Percentiles rank a stretch among this genome's conserved stretches.
Conservation (phyloP, 2,888 invertebrate species). For the Gymnoscelis rufifasciata region DNA sequence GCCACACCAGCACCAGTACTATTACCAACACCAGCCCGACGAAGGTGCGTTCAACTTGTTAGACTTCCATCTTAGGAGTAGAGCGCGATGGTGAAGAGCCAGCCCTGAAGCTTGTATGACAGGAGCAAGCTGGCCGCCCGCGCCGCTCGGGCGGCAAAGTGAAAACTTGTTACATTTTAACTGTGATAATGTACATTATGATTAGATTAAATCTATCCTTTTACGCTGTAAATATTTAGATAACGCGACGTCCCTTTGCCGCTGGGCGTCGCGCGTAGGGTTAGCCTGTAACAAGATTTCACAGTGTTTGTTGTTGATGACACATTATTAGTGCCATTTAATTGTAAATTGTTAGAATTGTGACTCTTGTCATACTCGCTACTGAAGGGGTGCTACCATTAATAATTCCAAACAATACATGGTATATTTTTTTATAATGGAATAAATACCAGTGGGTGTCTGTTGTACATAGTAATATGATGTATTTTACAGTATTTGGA, state of each 20-base stretch:
- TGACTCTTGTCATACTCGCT: slow-evolving; percentile 81
- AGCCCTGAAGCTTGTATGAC: slow-evolving; percentile 80
- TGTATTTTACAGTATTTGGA: slow-evolving; percentile 77
- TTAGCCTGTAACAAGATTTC: slow-evolving; percentile 80
- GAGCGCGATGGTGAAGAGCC: slow-evolving; percentile 80
- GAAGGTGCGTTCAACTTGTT: slow-evolving; percentile 81
- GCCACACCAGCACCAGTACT: slow-evolving; percentile 74
- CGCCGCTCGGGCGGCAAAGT: slow-evolving; percentile 63
- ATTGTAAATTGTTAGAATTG: slow-evolving; percentile 76
- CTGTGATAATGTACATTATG: slow-evolving; percentile 76
- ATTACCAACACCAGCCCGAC: slow-evolving; percentile 78
- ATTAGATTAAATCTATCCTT: slow-evolving; percentile 74
- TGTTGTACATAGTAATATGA: slow-evolving; percentile 76
- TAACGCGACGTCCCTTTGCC: slow-evolving; percentile 68
- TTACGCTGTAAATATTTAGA: slow-evolving; percentile 71
- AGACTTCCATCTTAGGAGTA: slow-evolving; percentile 79
- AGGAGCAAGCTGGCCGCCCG: slow-evolving; percentile 75
- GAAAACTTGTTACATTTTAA: slow-evolving; percentile 80
- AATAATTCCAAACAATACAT: slow-evolving; percentile 71
- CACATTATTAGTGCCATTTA: slow-evolving; percentile 77
- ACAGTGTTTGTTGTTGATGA: slow-evolving; percentile 73
- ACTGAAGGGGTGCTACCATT: slow-evolving; percentile 80
- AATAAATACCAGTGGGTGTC: slow-evolving; percentile 76
- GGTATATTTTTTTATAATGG: slow-evolving; percentile 78
- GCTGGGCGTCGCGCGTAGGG: slow-evolving; percentile 65